Evolutionary conservation across 2,888 invertebrate species (phyloP), one percentile per base, ranked within the genome.

Genomic region (Brachypterus glaber): DNA sequence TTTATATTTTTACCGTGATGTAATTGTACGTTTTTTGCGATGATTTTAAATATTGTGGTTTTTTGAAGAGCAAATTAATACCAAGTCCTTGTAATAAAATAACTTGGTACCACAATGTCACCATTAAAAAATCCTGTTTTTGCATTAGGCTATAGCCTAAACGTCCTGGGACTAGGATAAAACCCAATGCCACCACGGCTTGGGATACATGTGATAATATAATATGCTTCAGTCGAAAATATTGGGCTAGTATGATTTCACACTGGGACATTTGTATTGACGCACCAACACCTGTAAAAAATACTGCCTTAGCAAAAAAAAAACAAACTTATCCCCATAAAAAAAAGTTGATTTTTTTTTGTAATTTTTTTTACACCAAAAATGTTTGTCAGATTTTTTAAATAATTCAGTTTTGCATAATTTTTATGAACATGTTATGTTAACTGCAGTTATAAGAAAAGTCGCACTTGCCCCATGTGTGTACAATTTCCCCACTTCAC

Each of bases 71-170:
- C 1, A 74, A 67, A 36, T 72, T 57, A 47, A 72, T 65, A 4
- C 75, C 37, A 43, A 73, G 67, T 47, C 74, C 74, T 52, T 75
- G 74, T 64, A 76, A 68, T 9, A 76, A 55, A 12, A 75, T 62
- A 1, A 73, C 72, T 40, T 72, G 72, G 47, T 74, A 76, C 49
- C 75, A 70, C 60, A 74, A 66, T 9, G 76, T 64, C 1, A 72
- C 69, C n/a, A 57, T 52, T 2, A 57, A 46, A 11, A 63, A 35
- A 3, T 66, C 66, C 48, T 69, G 64, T 3, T 60, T 43, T n/a
- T n/a, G n/a, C 4, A 69, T 60, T 47, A 71, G 67, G n/a, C 71
- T 54, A 45, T 66, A 64, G 2, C 74, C 74, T 7, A 75, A 49
- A 4, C 72, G 44, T 9, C 75, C 58, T 1, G 75, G 73, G 2